These are phyloP conservation scores for Megaleporinus macrocephalus DNA, from an alignment of 2,113 vertebrate genomes.

Conservation along the genomic window DNA sequence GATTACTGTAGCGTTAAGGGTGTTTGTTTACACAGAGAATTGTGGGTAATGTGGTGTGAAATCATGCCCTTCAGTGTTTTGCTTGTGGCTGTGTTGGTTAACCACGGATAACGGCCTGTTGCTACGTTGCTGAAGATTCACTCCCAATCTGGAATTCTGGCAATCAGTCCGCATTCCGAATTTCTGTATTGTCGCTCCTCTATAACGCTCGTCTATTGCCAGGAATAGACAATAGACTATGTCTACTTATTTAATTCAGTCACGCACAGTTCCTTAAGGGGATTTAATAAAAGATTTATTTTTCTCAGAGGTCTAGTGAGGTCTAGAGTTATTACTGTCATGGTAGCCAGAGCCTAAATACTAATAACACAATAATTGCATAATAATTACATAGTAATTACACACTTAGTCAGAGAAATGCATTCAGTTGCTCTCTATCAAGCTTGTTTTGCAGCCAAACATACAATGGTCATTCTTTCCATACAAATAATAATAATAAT, in stretches of 20 bases:
- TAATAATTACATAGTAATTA: too few relatives aligned
- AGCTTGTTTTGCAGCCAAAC: too few relatives aligned
- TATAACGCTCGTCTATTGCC: background rate
- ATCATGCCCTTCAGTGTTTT: conserved; percentile 8
- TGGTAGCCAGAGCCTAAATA: too few relatives aligned
- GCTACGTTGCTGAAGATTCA: conserved; percentile 10
- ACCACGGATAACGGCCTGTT: conserved; percentile 10
- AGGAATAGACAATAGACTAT: background rate
- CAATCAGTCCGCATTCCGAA: background rate
- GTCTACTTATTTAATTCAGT: background rate
- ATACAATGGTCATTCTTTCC: too few relatives aligned
- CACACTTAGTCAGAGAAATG: too few relatives aligned
- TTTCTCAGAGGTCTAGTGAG: too few relatives aligned
- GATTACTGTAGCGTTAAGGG: conserved; percentile 3
- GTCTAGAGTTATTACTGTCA: too few relatives aligned
- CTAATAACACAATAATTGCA: too few relatives aligned
- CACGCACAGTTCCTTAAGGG: background rate
- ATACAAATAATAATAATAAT: too few relatives aligned
- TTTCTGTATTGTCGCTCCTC: background rate
- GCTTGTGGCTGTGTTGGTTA: background rate
- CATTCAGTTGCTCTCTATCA: too few relatives aligned
- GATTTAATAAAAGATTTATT: too few relatives aligned
- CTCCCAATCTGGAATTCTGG: background rate
- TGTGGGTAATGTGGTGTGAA: conserved; percentile 19
- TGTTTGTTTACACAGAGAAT: conserved; percentile 13